Percentiles rank a stretch among this genome's conserved stretches.
phyloP scores from a whole-genome alignment of 2,113 vertebrate species.

The Sclerurus mexicanus region DNA sequence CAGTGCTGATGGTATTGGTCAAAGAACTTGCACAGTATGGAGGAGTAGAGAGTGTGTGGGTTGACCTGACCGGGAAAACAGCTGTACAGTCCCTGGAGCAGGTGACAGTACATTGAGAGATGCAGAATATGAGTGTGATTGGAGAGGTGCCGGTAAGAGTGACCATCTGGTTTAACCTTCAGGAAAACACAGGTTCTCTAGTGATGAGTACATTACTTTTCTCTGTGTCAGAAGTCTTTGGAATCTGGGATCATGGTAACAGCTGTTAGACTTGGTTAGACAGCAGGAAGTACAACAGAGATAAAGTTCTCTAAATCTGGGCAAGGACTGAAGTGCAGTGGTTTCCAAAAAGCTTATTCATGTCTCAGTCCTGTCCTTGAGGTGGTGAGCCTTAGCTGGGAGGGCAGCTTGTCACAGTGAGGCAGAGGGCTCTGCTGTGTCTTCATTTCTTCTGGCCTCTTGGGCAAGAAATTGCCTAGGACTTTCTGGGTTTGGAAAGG shows the following conservation, averaged over 20 bases:
- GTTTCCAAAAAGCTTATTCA: not conserved
- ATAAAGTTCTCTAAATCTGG: not conserved
- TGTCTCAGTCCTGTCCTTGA: not conserved
- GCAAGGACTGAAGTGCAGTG: not conserved
- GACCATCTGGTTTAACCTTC: not conserved
- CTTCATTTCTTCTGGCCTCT: not conserved
- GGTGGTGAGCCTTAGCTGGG: not conserved
- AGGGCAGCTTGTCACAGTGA: accelerated
- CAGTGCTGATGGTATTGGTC: not conserved
- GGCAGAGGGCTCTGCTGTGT: not conserved
- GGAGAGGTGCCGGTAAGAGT: not conserved
- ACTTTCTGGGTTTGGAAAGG: not conserved
- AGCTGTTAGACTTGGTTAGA: not conserved
- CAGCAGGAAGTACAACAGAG: not conserved
- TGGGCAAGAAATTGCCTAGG: not conserved
- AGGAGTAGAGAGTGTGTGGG: not conserved
- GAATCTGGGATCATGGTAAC: not conserved
- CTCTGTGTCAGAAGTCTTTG: not conserved
- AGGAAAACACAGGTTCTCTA: not conserved
- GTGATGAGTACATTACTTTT: not conserved
- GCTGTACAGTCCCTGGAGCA: not conserved
- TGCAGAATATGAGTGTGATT: not conserved
- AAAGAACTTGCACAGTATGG: not conserved
- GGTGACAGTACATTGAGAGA: accelerated
- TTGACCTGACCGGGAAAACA: not conserved